phyloP scores from a whole-genome alignment of 2,888 invertebrate genomes.

The Thyatira batis region DNA sequence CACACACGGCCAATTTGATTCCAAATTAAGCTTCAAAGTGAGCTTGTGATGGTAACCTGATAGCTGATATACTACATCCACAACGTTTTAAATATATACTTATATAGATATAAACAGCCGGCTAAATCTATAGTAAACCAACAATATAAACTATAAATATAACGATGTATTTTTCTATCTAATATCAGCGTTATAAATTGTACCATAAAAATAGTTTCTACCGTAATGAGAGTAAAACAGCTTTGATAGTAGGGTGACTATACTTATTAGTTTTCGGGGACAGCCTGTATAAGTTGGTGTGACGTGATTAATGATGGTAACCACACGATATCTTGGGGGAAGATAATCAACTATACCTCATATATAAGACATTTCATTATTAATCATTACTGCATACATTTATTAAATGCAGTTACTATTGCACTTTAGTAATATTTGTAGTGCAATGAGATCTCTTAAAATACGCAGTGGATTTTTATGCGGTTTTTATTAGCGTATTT shows the following conservation, averaged over 20 bases:
- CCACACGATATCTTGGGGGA: not conserved
- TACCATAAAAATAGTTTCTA: conserved; percentile 62
- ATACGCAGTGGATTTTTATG: too few species aligned
- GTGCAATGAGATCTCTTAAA: too few species aligned
- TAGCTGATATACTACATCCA: too few species aligned
- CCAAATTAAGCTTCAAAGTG: too few species aligned
- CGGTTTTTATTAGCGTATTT: too few species aligned
- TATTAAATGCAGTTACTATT: too few species aligned
- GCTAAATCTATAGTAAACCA: not conserved
- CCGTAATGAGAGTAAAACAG: conserved; percentile 44
- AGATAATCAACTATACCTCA: not conserved
- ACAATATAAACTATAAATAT: conserved; percentile 19
- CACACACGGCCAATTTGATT: not conserved
- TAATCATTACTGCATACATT: too few species aligned
- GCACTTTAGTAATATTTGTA: too few species aligned
- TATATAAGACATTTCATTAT: not conserved
- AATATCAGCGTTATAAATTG: conserved; percentile 55
- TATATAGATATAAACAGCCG: not conserved
- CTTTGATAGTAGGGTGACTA: conserved; percentile 7
- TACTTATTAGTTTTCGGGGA: not conserved
- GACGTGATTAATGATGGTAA: not conserved
- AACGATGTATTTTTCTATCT: conserved; percentile 45
- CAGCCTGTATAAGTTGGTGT: not conserved
- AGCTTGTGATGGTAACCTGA: too few species aligned
- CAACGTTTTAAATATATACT: too few species aligned